These are phyloP conservation scores for Myrmophylax atrothorax DNA, from an alignment of 2,113 vertebrate genomes.

Conservation along the genomic window DNA sequence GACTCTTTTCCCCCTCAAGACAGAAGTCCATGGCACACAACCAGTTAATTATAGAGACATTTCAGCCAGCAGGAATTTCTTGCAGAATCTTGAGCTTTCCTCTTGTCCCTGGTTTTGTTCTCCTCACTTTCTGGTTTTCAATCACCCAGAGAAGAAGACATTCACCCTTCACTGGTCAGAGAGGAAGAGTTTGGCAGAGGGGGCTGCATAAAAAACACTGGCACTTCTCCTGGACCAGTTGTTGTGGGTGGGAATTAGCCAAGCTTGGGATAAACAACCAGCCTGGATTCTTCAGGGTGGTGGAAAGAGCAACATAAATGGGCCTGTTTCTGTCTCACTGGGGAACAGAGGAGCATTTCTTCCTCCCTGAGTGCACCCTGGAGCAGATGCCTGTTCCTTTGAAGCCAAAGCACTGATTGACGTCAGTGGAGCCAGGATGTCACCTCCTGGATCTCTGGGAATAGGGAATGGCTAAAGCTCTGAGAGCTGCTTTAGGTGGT, in stretches of 20 bases:
- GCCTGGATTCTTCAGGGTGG: background rate
- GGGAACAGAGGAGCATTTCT: background rate
- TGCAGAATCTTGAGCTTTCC: background rate
- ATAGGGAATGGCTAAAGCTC: background rate
- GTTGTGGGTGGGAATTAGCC: background rate
- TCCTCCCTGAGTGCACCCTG: background rate
- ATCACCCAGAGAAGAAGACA: background rate
- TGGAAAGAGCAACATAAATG: background rate
- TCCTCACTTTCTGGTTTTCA: background rate
- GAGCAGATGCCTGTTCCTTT: background rate
- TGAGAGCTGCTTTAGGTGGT: background rate
- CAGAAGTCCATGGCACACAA: background rate
- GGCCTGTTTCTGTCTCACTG: background rate
- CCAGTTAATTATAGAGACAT: background rate
- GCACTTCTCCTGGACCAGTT: background rate
- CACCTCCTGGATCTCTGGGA: background rate
- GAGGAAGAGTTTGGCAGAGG: background rate
- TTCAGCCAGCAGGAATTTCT: background rate
- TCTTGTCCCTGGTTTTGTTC: background rate
- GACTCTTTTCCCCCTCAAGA: background rate
- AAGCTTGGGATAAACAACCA: background rate
- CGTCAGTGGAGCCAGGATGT: background rate
- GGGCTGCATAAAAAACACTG: accelerated
- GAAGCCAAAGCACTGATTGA: background rate
- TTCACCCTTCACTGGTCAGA: background rate